phyloP scores from a whole-genome alignment of 2,888 invertebrate genomes.

The Phasia obesa region DNA sequence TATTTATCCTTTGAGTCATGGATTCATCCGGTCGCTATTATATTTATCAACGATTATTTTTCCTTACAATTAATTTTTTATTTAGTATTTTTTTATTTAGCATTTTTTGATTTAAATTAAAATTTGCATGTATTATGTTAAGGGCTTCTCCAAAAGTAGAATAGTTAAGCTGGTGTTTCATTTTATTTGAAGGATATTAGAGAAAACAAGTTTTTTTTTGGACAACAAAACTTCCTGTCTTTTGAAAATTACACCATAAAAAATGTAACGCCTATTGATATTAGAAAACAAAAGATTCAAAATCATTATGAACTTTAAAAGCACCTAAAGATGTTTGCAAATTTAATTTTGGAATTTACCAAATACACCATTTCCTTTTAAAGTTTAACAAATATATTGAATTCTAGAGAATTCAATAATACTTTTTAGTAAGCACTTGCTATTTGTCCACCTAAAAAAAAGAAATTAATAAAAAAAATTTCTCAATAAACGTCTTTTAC shows the following conservation, averaged over 20 bases:
- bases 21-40: constrained; percentile 76
- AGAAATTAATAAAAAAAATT: no score
- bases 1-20: constrained; percentile 75
- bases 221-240: constrained; percentile 57
- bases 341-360: background rate
- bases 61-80: background rate
- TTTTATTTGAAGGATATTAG: constrained; percentile 53
- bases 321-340: background rate
- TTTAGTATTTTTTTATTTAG: constrained; percentile 12
- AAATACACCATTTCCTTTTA: constrained; percentile 1
- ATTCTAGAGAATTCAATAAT: no score
- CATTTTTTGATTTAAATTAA: constrained; percentile 24
- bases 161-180: constrained; percentile 43
- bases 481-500: no score
- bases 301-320: background rate
- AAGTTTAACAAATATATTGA: no score
- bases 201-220: constrained; percentile 16
- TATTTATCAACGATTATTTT: constrained; percentile 18
- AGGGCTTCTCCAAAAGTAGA: constrained; percentile 14
- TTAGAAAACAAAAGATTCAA: background rate
- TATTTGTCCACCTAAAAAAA: no score
- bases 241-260: constrained; percentile 1
- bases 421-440: no score
- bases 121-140: constrained; percentile 62
- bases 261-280: constrained; percentile 54